Conservation (phyloP, 2,797 vertebrate species). For the Cuculus canorus region DNA sequence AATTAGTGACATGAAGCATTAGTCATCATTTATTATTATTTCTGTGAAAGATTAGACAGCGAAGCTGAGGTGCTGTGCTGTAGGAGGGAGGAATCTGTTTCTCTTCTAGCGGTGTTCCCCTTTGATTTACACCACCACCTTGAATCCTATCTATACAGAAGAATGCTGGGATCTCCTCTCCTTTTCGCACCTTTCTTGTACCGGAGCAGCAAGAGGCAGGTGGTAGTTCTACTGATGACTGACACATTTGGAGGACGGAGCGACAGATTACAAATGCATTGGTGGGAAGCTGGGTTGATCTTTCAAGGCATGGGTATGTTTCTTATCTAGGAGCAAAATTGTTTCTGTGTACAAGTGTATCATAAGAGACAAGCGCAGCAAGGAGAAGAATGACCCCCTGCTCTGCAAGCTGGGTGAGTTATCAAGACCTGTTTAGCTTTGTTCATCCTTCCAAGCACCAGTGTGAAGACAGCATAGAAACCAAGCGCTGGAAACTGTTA, state of each 20-base stretch:
- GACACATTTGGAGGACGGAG: not conserved
- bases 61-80: not conserved
- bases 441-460: not conserved
- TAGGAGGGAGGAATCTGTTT: not conserved
- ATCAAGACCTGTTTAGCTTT: not conserved
- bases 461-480: not conserved
- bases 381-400: not conserved
- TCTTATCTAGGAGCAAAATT: not conserved
- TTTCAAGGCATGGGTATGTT: not conserved
- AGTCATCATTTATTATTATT: not conserved
- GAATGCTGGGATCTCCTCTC: not conserved
- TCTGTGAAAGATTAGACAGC: not conserved
- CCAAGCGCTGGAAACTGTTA: not conserved
- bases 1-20: not conserved
- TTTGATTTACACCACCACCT: not conserved
- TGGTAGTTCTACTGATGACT: not conserved
- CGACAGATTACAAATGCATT: not conserved
- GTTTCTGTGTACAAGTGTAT: not conserved
- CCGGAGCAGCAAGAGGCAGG: not conserved
- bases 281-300: not conserved
- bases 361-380: not conserved
- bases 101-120: rapidly evolving
- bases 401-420: not conserved
- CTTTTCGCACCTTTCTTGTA: not conserved
- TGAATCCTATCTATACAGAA: not conserved